Evolutionary conservation across 1,140 invertebrate genomes (phyloP).

Genomic region (Bombus pyrosoma): DNA sequence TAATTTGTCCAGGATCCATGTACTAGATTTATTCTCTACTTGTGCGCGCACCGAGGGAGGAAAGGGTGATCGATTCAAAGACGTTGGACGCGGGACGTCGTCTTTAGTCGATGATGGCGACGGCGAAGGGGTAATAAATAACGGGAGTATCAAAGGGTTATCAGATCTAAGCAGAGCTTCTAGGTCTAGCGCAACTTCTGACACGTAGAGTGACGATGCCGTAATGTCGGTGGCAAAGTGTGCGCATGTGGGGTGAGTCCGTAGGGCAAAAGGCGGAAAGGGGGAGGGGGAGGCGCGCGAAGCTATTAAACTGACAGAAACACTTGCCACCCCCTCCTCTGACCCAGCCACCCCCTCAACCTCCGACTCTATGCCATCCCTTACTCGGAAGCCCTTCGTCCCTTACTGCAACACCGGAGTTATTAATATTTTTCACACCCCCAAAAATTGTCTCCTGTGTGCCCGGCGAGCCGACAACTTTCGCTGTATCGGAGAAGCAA

Average conservation of each 20-base stretch:
- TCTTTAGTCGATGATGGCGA: slow-evolving; percentile 37
- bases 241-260: slow-evolving; percentile 59
- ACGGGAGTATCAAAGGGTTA: slow-evolving; percentile 79
- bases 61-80: slow-evolving; percentile 53
- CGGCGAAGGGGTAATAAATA: slow-evolving; percentile 63
- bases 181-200: slow-evolving; percentile 77
- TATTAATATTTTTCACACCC: slow-evolving; percentile 82
- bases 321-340: slow-evolving; percentile 80
- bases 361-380: slow-evolving; percentile 64
- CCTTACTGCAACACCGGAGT: slow-evolving; percentile 67
- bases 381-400: slow-evolving; percentile 67
- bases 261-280: slow-evolving; percentile 49
- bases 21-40: not conserved
- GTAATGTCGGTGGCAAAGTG: slow-evolving; percentile 76
- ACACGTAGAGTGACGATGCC: slow-evolving; percentile 80
- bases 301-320: slow-evolving; percentile 84
- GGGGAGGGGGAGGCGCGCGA: slow-evolving; percentile 69
- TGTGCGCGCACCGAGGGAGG: not conserved
- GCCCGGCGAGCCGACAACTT: slow-evolving; percentile 49
- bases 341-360: slow-evolving; percentile 60
- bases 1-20: not conserved
- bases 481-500: slow-evolving; percentile 68
- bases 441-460: slow-evolving; percentile 78
- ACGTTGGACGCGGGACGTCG: slow-evolving; percentile 4
- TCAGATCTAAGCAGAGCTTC: slow-evolving; percentile 76